Evolutionary conservation across 1,140 invertebrate genomes (phyloP), one percentile per base, ranked within the genome.

Genomic region (Sitophilus oryzae): DNA sequence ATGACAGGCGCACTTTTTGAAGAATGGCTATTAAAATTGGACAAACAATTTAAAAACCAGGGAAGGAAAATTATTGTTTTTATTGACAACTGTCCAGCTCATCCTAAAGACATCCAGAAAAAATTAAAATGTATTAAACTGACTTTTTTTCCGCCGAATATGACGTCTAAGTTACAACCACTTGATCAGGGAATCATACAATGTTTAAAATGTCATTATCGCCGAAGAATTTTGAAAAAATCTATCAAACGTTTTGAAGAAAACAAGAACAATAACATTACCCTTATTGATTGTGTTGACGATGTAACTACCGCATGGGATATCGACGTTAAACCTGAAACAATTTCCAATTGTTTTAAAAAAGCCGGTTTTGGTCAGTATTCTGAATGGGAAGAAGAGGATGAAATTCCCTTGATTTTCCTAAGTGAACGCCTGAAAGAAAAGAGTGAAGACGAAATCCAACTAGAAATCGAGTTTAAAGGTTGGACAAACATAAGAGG

Each of bases 71-170:
- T 75, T 49, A 51, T 76, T 14, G 50, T 78, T 40, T 69, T 77
- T 51, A 61, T 77, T 41, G 73, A 78, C 56, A 78, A 77, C 59
- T 76, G 70, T 62, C 55, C 70, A 41, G 66, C 73, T 42, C 68
- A 52, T 57, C 53, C 57, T 42, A 47, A 56, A 56, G 18, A 59
- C 22, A 50, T 59, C 9, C 30, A 59, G 43, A 6, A 48, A 47
- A 59, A 59, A 43, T 56, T 59, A 56, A 53, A 63, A 30, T 62
- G 30, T 58, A 56, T 65, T 41, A 34, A 55, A 58, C 59, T 59
- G 58, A 42, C 54, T 53, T 62, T 48, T 48, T 48, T 48, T 9
- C 2, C 23, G 9, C 23, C 2, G 8, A 50, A n/a, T n/a, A n/a
- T n/a, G n/a, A 57, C 56, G 45, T 52, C 46, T 20, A 61, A 56